These are phyloP conservation scores for Coelogynopora nodosa DNA, from an alignment of 2,888 invertebrate genomes.

Conservation along the genomic window DNA sequence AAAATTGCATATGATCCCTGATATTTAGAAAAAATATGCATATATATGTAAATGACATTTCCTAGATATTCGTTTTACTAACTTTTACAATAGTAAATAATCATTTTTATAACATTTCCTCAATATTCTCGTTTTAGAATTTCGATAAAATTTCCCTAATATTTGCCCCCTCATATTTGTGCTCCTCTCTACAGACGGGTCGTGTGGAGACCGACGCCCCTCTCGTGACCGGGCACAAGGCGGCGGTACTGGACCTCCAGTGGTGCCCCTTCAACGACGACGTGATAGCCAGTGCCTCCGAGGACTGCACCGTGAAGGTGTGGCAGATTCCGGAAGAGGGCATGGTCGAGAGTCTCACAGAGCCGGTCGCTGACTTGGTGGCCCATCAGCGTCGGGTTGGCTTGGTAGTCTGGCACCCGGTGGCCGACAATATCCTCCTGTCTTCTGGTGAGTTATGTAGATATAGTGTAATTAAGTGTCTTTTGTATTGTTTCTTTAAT, in stretches of 20 bases:
- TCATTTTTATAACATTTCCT: too few relatives aligned
- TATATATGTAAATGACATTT: too few relatives aligned
- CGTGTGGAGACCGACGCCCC: conserved; percentile 73
- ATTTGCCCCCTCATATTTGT: too few relatives aligned
- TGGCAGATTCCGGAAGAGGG: conserved; percentile 91
- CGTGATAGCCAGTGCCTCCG: neutral
- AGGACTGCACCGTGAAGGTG: conserved; percentile 64
- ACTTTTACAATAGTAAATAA: too few relatives aligned
- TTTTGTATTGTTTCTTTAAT: too few relatives aligned
- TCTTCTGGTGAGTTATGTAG: conserved; percentile 72
- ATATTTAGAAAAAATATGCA: too few relatives aligned
- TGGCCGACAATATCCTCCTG: conserved; percentile 82
- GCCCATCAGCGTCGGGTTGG: conserved; percentile 86
- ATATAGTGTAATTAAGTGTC: too few relatives aligned
- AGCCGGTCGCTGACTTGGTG: conserved; percentile 79
- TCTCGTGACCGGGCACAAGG: conserved; percentile 69
- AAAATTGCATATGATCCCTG: too few relatives aligned
- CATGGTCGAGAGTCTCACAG: conserved; percentile 70
- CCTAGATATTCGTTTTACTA: too few relatives aligned
- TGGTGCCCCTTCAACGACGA: conserved; percentile 5
- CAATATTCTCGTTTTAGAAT: too few relatives aligned
- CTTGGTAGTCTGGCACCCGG: conserved; percentile 86
- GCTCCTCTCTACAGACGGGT: conserved; percentile 64
- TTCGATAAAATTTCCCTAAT: too few relatives aligned
- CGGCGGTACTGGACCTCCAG: neutral